A percentile compares a stretch with the other conserved stretches of the same genome.
phyloP scores from a whole-genome alignment of 2,888 invertebrate genomes.

The Penaeus monodon region DNA sequence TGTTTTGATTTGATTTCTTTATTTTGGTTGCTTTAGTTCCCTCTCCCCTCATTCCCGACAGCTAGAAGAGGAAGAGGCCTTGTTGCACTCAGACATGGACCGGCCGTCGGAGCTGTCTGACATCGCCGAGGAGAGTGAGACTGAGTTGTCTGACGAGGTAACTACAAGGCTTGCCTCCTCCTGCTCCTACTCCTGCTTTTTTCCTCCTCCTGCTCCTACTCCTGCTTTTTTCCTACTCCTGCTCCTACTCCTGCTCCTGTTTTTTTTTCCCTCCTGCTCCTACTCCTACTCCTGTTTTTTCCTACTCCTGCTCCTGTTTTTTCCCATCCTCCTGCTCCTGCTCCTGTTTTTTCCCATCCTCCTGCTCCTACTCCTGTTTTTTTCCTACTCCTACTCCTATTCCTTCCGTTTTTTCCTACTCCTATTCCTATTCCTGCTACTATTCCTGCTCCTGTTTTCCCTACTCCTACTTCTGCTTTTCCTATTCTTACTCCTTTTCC shows the following conservation, averaged over 20 bases:
- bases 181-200: not conserved
- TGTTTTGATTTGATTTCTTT: conserved; percentile 14
- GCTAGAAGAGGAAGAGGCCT: conserved; percentile 44
- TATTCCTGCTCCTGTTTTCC: no score
- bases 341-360: no score
- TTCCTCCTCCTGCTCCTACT: not conserved
- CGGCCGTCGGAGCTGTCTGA: conserved; percentile 71
- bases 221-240: not conserved
- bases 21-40: conserved; percentile 11
- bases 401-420: not conserved
- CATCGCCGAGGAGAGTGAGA: conserved; percentile 72
- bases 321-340: no score
- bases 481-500: no score
- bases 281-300: no score
- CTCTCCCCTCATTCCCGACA: conserved; percentile 21
- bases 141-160: conserved; percentile 62
- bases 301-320: no score
- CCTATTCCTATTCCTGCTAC: not conserved
- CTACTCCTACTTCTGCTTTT: no score
- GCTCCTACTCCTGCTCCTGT: no score
- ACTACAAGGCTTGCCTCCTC: not conserved
- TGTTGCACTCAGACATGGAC: conserved; percentile 59
- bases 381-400: not conserved
- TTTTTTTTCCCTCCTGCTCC: not conserved
- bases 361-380: no score